Evolutionary conservation across 2,113 vertebrate species (phyloP), one percentile per base, ranked within the genome.

Genomic region (Taurulus bubalis): DNA sequence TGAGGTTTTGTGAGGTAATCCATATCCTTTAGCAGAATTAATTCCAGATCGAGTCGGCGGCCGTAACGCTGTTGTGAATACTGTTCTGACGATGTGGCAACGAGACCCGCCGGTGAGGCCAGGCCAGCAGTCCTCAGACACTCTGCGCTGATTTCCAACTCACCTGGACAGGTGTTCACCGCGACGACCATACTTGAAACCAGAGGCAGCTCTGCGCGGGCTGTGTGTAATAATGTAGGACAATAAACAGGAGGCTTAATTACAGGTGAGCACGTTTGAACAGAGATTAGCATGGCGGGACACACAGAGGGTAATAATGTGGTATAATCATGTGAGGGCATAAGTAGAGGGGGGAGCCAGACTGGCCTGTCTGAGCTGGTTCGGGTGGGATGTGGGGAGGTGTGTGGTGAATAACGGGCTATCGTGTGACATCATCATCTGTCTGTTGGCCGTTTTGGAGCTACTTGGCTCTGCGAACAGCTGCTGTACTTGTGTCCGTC

Each of bases 161-260:
- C 83, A 91, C 77, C 90, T 90, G 88, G 63, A 67, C 88, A 90
- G 90, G 88, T 91, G 85, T 80, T 82, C 22, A 22, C 74, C 51
- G 4, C 20, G 53, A 69, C 76, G 79, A 60, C 68, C 58, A 30
- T 40, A 63, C 49, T 38, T 77, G 32, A 24, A 79, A 75, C 71
- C 47, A 71, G 63, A 20, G 71, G 53, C 63, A 47, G 58, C 75
- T 47, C 64, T 59, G 3, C 47, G 62, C 47, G 38, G 58, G 53
- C 60, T 45, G 68, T 40, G 70, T 77, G 82, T 87, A 89, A 90
- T 87, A 47, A 89, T 87, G 85, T 80, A 83, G 83, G 79, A 72
- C 87, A 85, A 88, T 82, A 86, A 81, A 80, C 70, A 73, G 71
- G 42, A 32, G 66, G 75, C 71, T 87, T 90, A 75, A 91, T 88